Base-by-base conservation (phyloP, 2,797 vertebrate species). In the Choloepus didactylus region DNA sequence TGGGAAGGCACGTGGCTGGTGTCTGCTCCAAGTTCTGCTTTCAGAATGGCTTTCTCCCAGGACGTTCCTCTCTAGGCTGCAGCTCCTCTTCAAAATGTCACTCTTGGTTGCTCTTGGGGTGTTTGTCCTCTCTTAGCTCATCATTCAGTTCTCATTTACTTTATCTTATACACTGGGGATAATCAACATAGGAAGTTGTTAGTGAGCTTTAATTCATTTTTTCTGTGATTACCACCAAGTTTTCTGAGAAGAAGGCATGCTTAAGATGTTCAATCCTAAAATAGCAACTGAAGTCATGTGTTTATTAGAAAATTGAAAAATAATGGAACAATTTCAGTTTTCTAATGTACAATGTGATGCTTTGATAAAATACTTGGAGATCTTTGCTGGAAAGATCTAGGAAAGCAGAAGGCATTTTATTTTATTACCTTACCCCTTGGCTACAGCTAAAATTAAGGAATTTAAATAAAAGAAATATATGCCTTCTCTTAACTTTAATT, bases 371-470 rank as follows among this genome's bases (percentile, higher is more conserved):
- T 11, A 85, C 9, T 59, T 89, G 31, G 27, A 60, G 8, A 90
- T 18, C 56, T 93, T 83, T 80, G 9, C 23, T 94, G 56, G 77
- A 84, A 94, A 94, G 10, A 83, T 82, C 11, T 54, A 81, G 41
- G 21, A 81, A 96, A 89, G n/a, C n/a, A 95, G 54, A 77, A 89
- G 72, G 3, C 1, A 80, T 83, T 70, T 96, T 90, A 18, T 72
- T 72, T 69, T 62, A 86, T 90, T 72, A 94, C 27, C 41, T 86
- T 51, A 84, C 25, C 75, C 9, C 25, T 90, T 64, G 80, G 21
- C 16, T 81, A 59, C 1, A 91, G 10, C 16, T 85, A 89, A 75
- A 46, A 89, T 80, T 92, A 84, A 77, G 2, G 9, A 92, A 92
- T 6, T 56, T 80, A 73, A 93, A 54, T 84, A 62, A 87, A 83